Evolutionary conservation across 1,140 invertebrate species (phyloP).

Genomic region (Trichonephila inaurata): DNA sequence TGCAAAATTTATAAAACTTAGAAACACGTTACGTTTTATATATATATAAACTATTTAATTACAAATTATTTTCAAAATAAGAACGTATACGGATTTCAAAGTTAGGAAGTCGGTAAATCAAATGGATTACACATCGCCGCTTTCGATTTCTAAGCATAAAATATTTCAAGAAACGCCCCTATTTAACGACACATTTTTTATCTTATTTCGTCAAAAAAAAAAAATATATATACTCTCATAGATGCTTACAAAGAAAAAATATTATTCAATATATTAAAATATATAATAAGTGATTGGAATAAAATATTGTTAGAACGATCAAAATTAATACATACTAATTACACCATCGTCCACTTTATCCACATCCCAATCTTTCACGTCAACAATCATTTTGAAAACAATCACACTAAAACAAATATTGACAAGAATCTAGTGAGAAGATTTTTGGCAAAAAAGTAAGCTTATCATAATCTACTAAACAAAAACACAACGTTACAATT

Average conservation of each 20-base stretch:
- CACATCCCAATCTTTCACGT: slow-evolving; percentile 80
- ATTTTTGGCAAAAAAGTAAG: not conserved
- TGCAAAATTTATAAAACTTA: too few species aligned
- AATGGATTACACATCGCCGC: too few species aligned
- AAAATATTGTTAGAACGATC: not conserved
- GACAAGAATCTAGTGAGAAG: not conserved
- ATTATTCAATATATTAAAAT: not conserved
- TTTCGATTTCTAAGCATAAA: not conserved
- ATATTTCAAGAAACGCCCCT: not conserved
- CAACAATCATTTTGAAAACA: slow-evolving; percentile 69
- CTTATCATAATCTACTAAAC: not conserved
- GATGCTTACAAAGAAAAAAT: not conserved
- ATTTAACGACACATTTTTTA: not conserved
- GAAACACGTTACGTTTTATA: too few species aligned
- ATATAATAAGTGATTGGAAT: slow-evolving; percentile 11
- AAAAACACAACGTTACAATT: not conserved
- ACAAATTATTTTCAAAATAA: too few species aligned
- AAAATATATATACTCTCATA: not conserved
- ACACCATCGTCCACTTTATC: slow-evolving; percentile 81
- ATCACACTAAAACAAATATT: not conserved
- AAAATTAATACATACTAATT: slow-evolving; percentile 79
- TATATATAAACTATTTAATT: too few species aligned
- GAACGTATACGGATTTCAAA: too few species aligned
- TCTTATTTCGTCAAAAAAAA: not conserved
- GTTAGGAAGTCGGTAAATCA: too few species aligned